Evolutionary conservation across 1,140 invertebrate genomes (phyloP).

Genomic region (Hylaeus volcanicus): DNA sequence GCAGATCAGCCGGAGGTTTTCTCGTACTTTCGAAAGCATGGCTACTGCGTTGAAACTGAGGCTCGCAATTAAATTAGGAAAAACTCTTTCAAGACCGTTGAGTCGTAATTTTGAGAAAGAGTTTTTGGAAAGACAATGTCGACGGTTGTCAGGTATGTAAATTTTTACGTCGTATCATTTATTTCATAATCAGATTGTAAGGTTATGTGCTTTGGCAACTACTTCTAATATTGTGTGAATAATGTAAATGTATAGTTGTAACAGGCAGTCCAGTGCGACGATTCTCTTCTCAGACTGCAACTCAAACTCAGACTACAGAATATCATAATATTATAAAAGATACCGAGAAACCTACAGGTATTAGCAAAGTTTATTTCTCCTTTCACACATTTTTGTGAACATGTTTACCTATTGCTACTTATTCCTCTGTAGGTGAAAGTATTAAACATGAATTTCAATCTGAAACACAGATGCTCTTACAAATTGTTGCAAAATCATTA

Average conservation of each 20-base stretch:
- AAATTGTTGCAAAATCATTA: conserved; percentile 97
- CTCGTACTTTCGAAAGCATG: conserved; percentile 52
- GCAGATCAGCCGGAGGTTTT: neutral
- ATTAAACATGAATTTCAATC: conserved; percentile 94
- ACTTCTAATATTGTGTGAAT: too few species aligned
- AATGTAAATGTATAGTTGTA: conserved; percentile 49
- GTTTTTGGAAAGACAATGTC: conserved; percentile 46
- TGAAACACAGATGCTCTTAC: conserved; percentile 96
- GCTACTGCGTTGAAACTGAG: conserved; percentile 53
- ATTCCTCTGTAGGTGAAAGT: conserved; percentile 75
- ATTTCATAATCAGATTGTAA: neutral
- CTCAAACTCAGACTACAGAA: conserved; percentile 67
- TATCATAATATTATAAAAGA: conserved; percentile 81
- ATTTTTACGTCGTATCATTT: neutral
- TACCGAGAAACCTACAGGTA: conserved; percentile 82
- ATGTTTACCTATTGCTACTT: neutral
- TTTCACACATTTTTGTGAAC: neutral
- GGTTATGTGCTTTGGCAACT: neutral
- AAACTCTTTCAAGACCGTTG: conserved; percentile 56
- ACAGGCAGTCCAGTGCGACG: conserved; percentile 52
- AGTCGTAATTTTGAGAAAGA: conserved; percentile 51
- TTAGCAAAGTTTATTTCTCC: conserved; percentile 47
- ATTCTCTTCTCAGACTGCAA: conserved; percentile 71
- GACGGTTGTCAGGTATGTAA: conserved; percentile 55
- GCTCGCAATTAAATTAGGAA: conserved; percentile 62